These are phyloP conservation scores for Platycercus adscitus DNA, from an alignment of 2,113 vertebrate species.

Conservation along the genomic window DNA sequence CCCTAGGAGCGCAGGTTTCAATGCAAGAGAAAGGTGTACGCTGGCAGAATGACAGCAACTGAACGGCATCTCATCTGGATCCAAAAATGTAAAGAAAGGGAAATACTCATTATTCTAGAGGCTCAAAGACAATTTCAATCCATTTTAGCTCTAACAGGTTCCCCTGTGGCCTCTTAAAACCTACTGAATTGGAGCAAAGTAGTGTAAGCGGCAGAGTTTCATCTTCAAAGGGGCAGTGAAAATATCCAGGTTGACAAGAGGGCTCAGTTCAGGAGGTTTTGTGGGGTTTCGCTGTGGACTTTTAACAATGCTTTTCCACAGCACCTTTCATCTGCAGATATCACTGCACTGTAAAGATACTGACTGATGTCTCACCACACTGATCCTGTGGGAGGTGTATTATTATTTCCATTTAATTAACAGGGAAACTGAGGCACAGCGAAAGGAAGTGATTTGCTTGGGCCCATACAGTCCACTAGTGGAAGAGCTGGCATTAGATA, in stretches of 20 bases:
- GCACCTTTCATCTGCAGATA: slow-evolving; percentile 29
- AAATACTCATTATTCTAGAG: slow-evolving; percentile 75
- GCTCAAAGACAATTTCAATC: slow-evolving; percentile 72
- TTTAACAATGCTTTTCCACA: slow-evolving; percentile 1
- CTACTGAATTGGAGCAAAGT: slow-evolving; percentile 74
- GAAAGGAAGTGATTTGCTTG: neutral
- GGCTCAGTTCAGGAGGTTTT: slow-evolving; percentile 65
- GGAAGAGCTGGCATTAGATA: neutral
- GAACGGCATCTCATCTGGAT: slow-evolving; percentile 65
- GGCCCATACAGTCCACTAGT: neutral
- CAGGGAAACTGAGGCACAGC: slow-evolving; percentile 34
- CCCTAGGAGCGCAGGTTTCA: slow-evolving; percentile 49
- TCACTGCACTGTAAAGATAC: neutral
- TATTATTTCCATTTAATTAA: slow-evolving; percentile 33
- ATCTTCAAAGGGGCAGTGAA: slow-evolving; percentile 74
- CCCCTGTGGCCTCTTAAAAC: slow-evolving; percentile 76
- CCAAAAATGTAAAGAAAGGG: slow-evolving; percentile 75
- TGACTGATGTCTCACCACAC: neutral
- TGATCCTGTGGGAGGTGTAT: neutral
- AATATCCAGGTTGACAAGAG: slow-evolving; percentile 71
- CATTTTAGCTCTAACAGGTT: slow-evolving; percentile 71
- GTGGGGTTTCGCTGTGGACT: slow-evolving; percentile 10
- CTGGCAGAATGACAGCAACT: slow-evolving; percentile 62
- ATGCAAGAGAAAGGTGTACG: slow-evolving; percentile 10
- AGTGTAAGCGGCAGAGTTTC: slow-evolving; percentile 49